These are phyloP conservation scores for Aldabrachelys gigantea DNA, from an alignment of 2,113 vertebrate genomes.

Conservation along the genomic window DNA sequence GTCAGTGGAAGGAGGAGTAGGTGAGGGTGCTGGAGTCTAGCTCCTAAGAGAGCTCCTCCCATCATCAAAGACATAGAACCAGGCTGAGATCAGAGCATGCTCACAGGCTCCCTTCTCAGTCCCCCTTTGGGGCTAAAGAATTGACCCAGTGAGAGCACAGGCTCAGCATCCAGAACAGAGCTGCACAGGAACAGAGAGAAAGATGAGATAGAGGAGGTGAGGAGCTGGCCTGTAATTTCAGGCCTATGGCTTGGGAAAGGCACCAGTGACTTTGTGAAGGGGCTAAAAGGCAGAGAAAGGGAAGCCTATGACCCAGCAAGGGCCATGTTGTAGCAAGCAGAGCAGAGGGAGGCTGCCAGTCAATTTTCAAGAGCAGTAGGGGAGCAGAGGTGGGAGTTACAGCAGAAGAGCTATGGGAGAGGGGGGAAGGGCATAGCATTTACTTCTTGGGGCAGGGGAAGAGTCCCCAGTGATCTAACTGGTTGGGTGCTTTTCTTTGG, in stretches of 20 bases:
- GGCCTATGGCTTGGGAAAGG: not conserved
- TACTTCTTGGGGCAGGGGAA: not conserved
- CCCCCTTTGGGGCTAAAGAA: not conserved
- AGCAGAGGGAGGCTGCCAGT: not conserved
- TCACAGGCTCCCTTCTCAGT: not conserved
- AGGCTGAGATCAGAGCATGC: not conserved
- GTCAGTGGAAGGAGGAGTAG: not conserved
- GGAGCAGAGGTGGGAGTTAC: too few relatives aligned
- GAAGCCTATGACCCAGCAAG: not conserved
- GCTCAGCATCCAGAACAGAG: not conserved
- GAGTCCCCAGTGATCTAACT: not conserved
- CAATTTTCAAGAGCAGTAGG: not conserved
- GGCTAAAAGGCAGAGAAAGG: not conserved
- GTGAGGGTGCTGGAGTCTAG: not conserved
- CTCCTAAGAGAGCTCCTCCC: not conserved
- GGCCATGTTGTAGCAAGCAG: not conserved
- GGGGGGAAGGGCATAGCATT: not conserved
- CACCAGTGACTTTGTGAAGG: not conserved
- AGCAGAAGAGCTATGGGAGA: too few relatives aligned
- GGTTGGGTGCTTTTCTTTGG: not conserved
- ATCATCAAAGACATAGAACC: not conserved
- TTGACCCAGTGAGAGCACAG: not conserved
- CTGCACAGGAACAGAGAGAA: not conserved
- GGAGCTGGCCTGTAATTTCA: not conserved
- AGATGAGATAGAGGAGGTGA: not conserved